Evolutionary conservation across 2,797 vertebrate species (phyloP).

Genomic region (Onychomys arenicola): DNA sequence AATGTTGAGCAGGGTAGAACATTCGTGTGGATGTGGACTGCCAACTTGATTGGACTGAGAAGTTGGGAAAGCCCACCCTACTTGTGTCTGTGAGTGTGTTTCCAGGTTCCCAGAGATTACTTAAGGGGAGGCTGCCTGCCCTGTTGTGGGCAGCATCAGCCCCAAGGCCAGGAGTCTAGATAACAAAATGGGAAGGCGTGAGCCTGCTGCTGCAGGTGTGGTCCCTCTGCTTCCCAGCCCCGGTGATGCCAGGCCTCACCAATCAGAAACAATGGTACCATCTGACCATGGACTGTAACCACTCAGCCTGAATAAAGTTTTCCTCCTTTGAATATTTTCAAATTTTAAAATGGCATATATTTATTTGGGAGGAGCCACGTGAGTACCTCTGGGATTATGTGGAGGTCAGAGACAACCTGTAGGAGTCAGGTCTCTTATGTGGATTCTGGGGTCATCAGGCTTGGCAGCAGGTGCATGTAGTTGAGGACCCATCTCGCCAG

Average conservation of each 20-base stretch:
- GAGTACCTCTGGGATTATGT: background rate
- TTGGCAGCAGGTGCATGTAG: background rate
- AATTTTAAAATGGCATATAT: background rate
- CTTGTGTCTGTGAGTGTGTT: background rate
- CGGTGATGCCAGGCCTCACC: background rate
- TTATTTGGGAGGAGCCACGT: background rate
- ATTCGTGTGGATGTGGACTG: rapidly evolving
- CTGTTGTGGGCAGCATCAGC: background rate
- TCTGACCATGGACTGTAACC: no score
- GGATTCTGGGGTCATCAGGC: background rate
- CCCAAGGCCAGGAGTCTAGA: background rate
- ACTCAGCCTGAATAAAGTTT: background rate
- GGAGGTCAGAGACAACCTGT: background rate
- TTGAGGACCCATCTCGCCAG: background rate
- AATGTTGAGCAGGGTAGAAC: rapidly evolving
- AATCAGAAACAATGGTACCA: background rate
- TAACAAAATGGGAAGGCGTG: background rate
- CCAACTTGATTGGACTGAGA: background rate
- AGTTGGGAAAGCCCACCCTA: background rate
- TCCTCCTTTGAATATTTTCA: background rate
- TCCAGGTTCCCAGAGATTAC: background rate
- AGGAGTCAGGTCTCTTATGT: background rate
- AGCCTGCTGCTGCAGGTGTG: background rate
- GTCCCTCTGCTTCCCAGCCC: background rate
- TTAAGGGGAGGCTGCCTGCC: background rate